phyloP scores from a whole-genome alignment of 2,113 vertebrate species.

The Furnarius figulus region DNA sequence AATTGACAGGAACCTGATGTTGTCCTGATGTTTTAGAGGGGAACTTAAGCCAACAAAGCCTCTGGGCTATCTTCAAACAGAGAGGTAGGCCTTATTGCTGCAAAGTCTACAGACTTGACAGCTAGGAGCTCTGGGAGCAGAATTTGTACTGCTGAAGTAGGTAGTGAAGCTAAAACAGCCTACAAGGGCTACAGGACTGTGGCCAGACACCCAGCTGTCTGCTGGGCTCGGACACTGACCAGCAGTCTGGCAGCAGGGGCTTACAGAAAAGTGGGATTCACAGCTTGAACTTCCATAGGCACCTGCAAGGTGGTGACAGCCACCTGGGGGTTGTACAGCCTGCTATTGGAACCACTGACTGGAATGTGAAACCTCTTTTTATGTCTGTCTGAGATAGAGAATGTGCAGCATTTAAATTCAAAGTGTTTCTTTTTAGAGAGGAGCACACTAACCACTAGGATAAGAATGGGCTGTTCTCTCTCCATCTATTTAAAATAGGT shows the following conservation, averaged over 20 bases:
- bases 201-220: neutral
- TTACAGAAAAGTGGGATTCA: neutral
- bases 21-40: neutral
- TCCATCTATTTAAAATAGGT: constrained; percentile 57
- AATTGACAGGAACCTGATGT: neutral
- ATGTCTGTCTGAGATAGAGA: neutral
- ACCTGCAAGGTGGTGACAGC: neutral
- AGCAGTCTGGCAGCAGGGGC: neutral
- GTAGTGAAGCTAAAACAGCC: neutral
- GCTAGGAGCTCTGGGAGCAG: neutral
- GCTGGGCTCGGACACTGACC: accelerated
- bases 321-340: neutral
- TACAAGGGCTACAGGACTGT: neutral
- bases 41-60: neutral
- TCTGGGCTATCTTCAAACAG: neutral
- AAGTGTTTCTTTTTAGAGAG: neutral
- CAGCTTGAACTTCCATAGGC: neutral
- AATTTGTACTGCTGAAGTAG: neutral
- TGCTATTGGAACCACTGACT: neutral
- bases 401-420: neutral
- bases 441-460: neutral
- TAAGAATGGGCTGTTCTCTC: constrained; percentile 10
- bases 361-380: neutral
- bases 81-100: neutral
- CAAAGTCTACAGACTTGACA: neutral